Evolutionary conservation across 2,113 vertebrate genomes (phyloP).

Genomic region (Todiramphus saurophagus): DNA sequence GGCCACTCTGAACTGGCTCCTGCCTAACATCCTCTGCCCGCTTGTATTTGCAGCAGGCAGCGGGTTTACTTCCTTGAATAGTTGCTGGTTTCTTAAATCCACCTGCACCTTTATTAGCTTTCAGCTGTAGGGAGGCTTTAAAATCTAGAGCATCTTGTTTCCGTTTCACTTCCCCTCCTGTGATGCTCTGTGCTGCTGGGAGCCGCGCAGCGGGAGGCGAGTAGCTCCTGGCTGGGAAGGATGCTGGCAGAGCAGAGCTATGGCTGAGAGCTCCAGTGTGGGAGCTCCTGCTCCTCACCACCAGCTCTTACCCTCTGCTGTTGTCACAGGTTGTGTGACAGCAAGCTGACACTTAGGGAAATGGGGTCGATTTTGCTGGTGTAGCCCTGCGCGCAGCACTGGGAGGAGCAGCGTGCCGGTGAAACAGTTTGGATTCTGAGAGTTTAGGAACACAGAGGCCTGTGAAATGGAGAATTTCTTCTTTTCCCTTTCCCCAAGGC

Average conservation of each 20-base stretch:
- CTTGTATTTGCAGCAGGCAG: neutral
- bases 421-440: neutral
- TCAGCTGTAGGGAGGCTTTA: neutral
- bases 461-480: neutral
- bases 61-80: neutral
- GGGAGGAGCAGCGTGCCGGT: neutral
- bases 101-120: neutral
- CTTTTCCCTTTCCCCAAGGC: neutral
- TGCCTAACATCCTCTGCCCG: neutral
- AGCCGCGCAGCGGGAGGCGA: no score
- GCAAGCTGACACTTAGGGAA: neutral
- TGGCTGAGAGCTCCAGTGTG: neutral
- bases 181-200: neutral
- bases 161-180: neutral
- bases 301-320: neutral
- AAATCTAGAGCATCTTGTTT: neutral
- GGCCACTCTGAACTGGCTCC: neutral
- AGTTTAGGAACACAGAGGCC: neutral
- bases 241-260: no score
- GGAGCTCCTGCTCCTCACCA: neutral
- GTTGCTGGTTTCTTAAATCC: neutral
- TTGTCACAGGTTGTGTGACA: neutral
- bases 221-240: no score
- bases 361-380: no score
- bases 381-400: no score